Conservation (phyloP, 2,113 vertebrate genomes). For the Nibea coibor region DNA sequence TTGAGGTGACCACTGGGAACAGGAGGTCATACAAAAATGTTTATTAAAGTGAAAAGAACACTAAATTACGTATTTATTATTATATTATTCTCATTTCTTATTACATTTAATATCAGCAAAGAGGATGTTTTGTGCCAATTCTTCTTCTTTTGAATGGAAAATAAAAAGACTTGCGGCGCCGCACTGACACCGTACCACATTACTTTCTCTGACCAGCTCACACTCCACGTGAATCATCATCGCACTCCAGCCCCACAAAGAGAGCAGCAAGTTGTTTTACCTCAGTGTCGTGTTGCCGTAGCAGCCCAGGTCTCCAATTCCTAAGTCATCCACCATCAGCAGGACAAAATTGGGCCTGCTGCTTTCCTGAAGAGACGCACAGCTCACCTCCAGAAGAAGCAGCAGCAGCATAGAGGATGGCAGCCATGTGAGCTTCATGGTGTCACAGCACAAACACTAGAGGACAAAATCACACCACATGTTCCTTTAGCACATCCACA, state of each 20-base stretch:
- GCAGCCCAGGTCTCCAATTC: slow-evolving; percentile 92
- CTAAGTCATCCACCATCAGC: slow-evolving; percentile 92
- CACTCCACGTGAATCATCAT: not conserved
- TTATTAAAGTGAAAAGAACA: too few species aligned
- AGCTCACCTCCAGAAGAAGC: slow-evolving; percentile 27
- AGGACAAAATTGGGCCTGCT: slow-evolving; percentile 86
- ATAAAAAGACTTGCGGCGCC: too few species aligned
- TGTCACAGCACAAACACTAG: slow-evolving; percentile 46
- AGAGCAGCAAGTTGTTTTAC: slow-evolving; percentile 67
- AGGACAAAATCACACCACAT: slow-evolving; percentile 6
- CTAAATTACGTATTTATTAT: too few species aligned
- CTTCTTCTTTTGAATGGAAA: too few species aligned
- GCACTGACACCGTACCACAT: too few species aligned
- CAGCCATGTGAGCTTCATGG: slow-evolving; percentile 73
- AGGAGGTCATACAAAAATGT: too few species aligned
- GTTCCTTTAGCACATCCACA: not conserved
- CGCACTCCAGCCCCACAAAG: not conserved
- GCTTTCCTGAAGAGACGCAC: slow-evolving; percentile 8
- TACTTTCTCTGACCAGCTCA: too few species aligned
- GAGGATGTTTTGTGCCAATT: too few species aligned
- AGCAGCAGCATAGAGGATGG: slow-evolving; percentile 55
- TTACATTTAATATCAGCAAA: too few species aligned
- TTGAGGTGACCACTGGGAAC: too few species aligned
- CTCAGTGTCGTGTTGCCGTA: slow-evolving; percentile 91
- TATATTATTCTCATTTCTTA: too few species aligned